Conservation (phyloP, 35 echinoderm and acorn worm genomes). For the Lytechinus variegatus region DNA sequence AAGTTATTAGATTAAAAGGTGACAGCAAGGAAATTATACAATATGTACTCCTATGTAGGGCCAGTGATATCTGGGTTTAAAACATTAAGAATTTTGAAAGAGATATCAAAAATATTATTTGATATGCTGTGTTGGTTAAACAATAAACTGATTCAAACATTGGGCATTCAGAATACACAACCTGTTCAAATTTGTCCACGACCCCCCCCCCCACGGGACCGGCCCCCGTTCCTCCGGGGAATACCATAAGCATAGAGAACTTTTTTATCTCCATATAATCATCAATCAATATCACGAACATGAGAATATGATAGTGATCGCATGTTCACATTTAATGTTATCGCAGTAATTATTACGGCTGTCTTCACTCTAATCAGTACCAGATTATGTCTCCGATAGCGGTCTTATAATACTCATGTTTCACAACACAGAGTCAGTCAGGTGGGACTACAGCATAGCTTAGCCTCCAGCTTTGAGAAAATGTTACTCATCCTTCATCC, state of each 20-base stretch:
- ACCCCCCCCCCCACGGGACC: too few relatives aligned
- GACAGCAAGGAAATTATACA: too few relatives aligned
- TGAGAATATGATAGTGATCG: neutral
- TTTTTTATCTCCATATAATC: neutral
- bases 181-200: too few relatives aligned
- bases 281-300: neutral
- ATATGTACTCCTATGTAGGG: too few relatives aligned
- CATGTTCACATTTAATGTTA: neutral
- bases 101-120: too few relatives aligned
- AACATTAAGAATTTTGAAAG: too few relatives aligned
- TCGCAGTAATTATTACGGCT: neutral
- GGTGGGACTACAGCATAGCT: neutral
- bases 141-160: neutral
- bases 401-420: neutral
- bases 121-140: neutral
- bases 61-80: too few relatives aligned
- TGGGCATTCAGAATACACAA: neutral
- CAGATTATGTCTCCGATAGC: neutral
- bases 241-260: neutral
- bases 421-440: neutral
- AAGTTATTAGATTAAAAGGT: too few relatives aligned
- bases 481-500: neutral
- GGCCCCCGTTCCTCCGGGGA: too few relatives aligned
- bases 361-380: neutral
- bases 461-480: neutral